Evolutionary conservation across 2,888 invertebrate species (phyloP), one percentile per base, ranked within the genome.

Genomic region (Orthosia cruda): DNA sequence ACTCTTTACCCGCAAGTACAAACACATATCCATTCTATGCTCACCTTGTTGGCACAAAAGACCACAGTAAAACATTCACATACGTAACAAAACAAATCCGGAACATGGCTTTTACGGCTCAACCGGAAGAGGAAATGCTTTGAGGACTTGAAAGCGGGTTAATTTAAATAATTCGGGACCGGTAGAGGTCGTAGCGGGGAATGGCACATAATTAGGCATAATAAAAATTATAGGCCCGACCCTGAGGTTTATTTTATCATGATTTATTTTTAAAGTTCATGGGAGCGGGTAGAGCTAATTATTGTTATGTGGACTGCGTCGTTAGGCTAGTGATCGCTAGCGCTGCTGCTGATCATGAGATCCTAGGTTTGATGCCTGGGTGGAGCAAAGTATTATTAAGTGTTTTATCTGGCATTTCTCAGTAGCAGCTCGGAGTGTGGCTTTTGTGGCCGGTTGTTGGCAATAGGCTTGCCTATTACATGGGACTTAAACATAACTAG

Each of bases 111-210:
- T 81, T 85, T 69, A 84, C 67, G 65, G 65, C 65, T 66, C 74
- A 81, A 71, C 76, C 57, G 86, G 81, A 80, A 84, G 67, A 75
- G 84, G 81, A 84, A 80, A 87, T 80, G 79, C 72, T 83, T 85
- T 81, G 80, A 81, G 73, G 61, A 32, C 71, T 71, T 40, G 71
- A 70, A 77, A 81, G 74, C 72, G 81, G 82, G 87, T 87, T 87
- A 82, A 89, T 88, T 84, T 86, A 82, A 88, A 85, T 85, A 87
- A 87, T 84, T 83, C 61, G 71, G 69, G 61, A 40, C 66, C 57
- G 55, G 75, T 59, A 62, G 52, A 68, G 54, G 72, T 50, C 66
- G 69, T 68, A 12, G 54, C 70, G 26, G 57, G 52, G 62, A 74
- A 77, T 68, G 71, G 26, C 54, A 77, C 54, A 74, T 71, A 85